Base-by-base conservation (phyloP, 1,140 invertebrate species). In the Pentalonia nigronervosa region DNA sequence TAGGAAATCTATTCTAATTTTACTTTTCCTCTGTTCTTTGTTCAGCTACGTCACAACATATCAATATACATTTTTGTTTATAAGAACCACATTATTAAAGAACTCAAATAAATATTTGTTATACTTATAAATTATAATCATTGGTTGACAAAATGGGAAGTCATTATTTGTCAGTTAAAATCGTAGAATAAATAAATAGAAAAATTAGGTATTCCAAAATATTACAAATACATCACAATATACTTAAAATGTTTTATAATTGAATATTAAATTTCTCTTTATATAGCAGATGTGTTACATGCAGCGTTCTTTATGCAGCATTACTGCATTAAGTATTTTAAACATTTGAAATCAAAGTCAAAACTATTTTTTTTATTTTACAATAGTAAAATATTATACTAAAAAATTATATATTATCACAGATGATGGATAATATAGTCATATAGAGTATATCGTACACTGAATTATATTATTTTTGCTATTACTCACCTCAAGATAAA, bases 401-500 rank as follows among this genome's bases (percentile, higher is more conserved):
- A 76, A n/a, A 20, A n/a, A n/a, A 67, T 67, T n/a, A 14, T 4
- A 67, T 67, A 67, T 17, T 14, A 67, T 67, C n/a, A n/a, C 30
- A 67, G 4, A n/a, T 67, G 14, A 84, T 84, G 23, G 8, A 25
- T n/a, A 36, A 25, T 25, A 89, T 56, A 25, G 34, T 17, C 50
- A 50, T 50, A 53, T 56, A 17, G 50, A 25, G 9, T 25, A 56
- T 56, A 56, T 17, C 0, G 3, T 89, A 56, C 30, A 34, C 7
- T 53, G n/a, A 56, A 56, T 56, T 56, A 36, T 25, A 53, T 45
- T 60, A 90, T 14, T 67, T 67, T 11, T 90, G 14, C 21, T 67
- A 14, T n/a, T 45, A 93, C 91, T 93, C 50, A 93, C 91, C 91
- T 84, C 9, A 93, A 53, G 81, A 93, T 86, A 53, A 91, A 84